Evolutionary conservation across 2,113 vertebrate genomes (phyloP).

Genomic region (Ramphastos sulfuratus): DNA sequence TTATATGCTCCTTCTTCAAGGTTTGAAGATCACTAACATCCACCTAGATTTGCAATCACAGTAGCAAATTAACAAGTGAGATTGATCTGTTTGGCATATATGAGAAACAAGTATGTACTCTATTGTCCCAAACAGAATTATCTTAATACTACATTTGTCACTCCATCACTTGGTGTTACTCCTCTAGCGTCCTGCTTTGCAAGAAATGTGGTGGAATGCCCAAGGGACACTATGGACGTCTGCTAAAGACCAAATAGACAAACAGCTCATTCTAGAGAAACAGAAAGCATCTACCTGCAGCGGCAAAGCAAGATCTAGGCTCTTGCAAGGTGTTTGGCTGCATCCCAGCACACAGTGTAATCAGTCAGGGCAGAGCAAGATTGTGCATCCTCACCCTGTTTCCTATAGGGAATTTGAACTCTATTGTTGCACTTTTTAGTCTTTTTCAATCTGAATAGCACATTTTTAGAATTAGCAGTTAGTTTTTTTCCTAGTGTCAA

Average conservation of each 20-base stretch:
- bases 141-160: not conserved
- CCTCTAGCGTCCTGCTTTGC: not conserved
- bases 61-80: not conserved
- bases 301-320: not conserved
- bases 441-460: not conserved
- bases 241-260: not conserved
- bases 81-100: not conserved
- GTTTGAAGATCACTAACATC: not conserved
- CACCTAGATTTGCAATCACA: not conserved
- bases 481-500: not conserved
- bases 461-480: not conserved
- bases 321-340: not conserved
- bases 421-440: not conserved
- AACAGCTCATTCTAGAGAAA: not conserved
- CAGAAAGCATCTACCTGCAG: not conserved
- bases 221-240: not conserved
- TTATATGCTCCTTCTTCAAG: not conserved
- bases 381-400: accelerated
- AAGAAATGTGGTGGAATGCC: accelerated
- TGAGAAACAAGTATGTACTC: not conserved
- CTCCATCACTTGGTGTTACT: not conserved
- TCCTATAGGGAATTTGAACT: not conserved
- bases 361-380: not conserved
- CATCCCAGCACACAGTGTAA: not conserved
- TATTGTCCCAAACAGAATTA: not conserved